A percentile compares a stretch with the other conserved stretches of the same genome.
Conservation (phyloP, 2,888 invertebrate species). For the Autographa gamma region DNA sequence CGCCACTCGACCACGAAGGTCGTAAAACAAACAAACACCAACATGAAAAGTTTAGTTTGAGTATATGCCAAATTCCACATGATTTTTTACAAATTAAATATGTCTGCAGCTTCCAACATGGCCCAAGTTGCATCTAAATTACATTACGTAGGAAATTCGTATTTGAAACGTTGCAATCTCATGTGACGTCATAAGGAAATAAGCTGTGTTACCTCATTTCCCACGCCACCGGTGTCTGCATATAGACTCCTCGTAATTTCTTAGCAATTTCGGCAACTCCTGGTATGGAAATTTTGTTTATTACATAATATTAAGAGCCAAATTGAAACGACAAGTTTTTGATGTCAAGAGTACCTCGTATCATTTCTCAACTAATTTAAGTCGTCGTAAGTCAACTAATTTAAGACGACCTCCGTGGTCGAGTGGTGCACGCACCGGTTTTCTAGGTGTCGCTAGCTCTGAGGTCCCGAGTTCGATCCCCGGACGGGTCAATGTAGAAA, state of each 20-base stretch:
- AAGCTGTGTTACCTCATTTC: slow-evolving; percentile 29
- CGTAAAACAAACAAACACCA: no score
- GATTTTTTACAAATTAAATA: background rate
- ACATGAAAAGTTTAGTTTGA: no score
- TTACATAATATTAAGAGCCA: slow-evolving; percentile 17
- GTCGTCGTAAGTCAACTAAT: no score
- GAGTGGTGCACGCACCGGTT: no score
- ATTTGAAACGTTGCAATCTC: slow-evolving; percentile 19
- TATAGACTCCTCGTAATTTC: slow-evolving; percentile 27
- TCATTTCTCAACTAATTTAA: no score
- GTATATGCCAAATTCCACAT: no score
- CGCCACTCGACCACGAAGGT: no score
- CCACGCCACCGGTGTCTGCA: slow-evolving; percentile 20
- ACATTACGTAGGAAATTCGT: slow-evolving; percentile 13
- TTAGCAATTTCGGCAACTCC: slow-evolving; percentile 21
- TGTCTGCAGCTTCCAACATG: background rate
- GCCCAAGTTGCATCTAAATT: slow-evolving; percentile 2
- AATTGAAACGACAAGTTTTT: slow-evolving; percentile 33
- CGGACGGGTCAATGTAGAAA: no score
- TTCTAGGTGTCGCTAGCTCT: no score
- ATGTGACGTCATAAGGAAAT: slow-evolving; percentile 23
- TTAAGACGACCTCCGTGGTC: no score
- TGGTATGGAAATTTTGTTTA: slow-evolving; percentile 38
- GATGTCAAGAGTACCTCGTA: background rate
- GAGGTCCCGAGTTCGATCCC: no score